These are phyloP conservation scores for Malacosoma neustria DNA, from an alignment of 2,888 invertebrate species.

Conservation along the genomic window DNA sequence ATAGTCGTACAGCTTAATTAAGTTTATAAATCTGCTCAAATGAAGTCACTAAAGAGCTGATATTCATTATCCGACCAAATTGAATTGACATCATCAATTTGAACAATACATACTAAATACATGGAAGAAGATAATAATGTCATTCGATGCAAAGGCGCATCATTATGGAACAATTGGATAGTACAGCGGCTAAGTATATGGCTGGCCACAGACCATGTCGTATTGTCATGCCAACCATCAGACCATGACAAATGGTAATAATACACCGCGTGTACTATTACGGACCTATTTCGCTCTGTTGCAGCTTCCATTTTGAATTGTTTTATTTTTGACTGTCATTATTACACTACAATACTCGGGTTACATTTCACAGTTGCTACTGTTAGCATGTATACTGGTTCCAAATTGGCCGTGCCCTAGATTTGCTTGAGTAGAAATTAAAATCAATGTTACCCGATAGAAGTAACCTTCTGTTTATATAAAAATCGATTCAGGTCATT, in stretches of 20 bases:
- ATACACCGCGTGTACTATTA: not conserved
- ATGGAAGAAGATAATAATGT: not conserved
- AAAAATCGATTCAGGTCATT: no score
- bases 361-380: not conserved
- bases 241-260: not conserved
- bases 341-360: not conserved
- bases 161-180: not conserved
- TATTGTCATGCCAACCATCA: not conserved
- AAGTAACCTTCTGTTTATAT: no score
- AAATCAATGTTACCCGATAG: no score
- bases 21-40: no score
- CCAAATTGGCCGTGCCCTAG: no score
- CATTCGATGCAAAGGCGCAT: not conserved
- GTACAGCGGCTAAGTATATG: not conserved
- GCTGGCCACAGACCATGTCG: not conserved
- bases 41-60: no score
- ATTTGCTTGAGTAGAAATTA: no score
- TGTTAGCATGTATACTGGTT: no score
- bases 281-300: not conserved
- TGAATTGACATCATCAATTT: not conserved
- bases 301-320: not conserved
- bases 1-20: no score
- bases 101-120: not conserved
- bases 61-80: no score
- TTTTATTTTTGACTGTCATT: no score